Evolutionary conservation across 2,113 vertebrate genomes (phyloP), one percentile per base, ranked within the genome.

Genomic region (Lota lota): DNA sequence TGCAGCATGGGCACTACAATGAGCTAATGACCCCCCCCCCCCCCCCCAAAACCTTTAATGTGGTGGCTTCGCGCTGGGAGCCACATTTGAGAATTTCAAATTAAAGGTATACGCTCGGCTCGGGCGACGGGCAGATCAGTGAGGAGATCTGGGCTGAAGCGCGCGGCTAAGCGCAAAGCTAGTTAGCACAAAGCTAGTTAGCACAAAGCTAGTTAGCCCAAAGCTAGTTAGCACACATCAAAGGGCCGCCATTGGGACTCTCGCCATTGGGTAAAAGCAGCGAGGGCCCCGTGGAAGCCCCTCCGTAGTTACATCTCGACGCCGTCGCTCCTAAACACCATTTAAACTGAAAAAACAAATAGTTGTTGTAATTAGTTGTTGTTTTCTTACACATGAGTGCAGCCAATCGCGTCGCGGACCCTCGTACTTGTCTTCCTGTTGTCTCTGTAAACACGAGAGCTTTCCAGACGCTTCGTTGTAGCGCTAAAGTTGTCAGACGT

Each of bases 161-260:
- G 36, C 7, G 36, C 6, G 36, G 36, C 7, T 40, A 1, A 40
- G 36, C 36, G 36, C 36, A 40, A 40, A 10, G 36, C 36, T 40
- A 24, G 24, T 89, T 87, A 91, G 83, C 81, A 80, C 78, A 87
- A 68, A 66, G 80, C 80, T 80, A 88, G 85, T 85, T 79, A 40
- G 36, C 36, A 5, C 36, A 40, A 40, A 10, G 36, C 36, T 40
- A 24, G 24, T 12, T 67, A 78, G 88, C 79, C 83, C 83, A 73
- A 83, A 88, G 91, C 89, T 87, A 87, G 91, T 89, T 87, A 91
- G 83, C 81, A 80, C 78, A 87, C 86, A 90, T 92, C 89, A 93
- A 91, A 91, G 86, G 21, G 14, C 11, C 22, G 59, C 20, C 28
- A 33, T 33, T 40, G 1, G 36, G 36, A 40, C n/a, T n/a, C n/a